A percentile compares a stretch with the other conserved stretches of the same genome.
Conservation (phyloP, 2,888 invertebrate species). For the Tolmerus cingulatus region DNA sequence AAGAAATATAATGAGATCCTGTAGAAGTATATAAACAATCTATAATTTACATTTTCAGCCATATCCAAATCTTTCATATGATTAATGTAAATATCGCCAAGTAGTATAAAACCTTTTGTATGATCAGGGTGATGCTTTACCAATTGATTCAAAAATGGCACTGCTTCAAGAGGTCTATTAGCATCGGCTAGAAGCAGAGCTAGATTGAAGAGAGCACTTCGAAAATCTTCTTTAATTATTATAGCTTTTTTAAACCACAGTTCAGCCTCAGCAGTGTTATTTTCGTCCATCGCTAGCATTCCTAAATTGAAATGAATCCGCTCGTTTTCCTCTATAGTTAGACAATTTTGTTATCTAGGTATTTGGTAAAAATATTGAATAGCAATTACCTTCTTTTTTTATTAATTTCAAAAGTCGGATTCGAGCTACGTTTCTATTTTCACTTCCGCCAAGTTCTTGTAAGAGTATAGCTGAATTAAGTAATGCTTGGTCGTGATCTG, state of each 20-base stretch:
- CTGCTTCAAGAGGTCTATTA: slow-evolving; percentile 87
- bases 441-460: slow-evolving; percentile 86
- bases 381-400: slow-evolving; percentile 69
- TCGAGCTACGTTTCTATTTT: slow-evolving; percentile 79
- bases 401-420: slow-evolving; percentile 83
- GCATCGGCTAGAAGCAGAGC: slow-evolving; percentile 89
- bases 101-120: slow-evolving; percentile 89
- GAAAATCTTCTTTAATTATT: slow-evolving; percentile 85
- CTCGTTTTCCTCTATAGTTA: slow-evolving; percentile 75
- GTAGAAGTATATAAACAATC: background rate
- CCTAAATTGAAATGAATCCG: slow-evolving; percentile 94
- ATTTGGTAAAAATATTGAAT: slow-evolving; percentile 42
- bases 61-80: slow-evolving; percentile 92
- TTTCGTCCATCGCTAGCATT: slow-evolving; percentile 96
- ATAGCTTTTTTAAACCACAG: slow-evolving; percentile 90
- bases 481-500: slow-evolving; percentile 93
- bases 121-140: slow-evolving; percentile 92
- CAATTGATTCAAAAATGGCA: slow-evolving; percentile 89
- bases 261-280: slow-evolving; percentile 87
- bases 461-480: slow-evolving; percentile 94
- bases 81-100: slow-evolving; percentile 96
- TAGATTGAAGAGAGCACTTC: slow-evolving; percentile 93
- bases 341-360: background rate
- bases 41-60: slow-evolving; percentile 84
- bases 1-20: slow-evolving; percentile 6